phyloP scores from a whole-genome alignment of 2,113 vertebrate genomes.

The Podiceps cristatus region DNA sequence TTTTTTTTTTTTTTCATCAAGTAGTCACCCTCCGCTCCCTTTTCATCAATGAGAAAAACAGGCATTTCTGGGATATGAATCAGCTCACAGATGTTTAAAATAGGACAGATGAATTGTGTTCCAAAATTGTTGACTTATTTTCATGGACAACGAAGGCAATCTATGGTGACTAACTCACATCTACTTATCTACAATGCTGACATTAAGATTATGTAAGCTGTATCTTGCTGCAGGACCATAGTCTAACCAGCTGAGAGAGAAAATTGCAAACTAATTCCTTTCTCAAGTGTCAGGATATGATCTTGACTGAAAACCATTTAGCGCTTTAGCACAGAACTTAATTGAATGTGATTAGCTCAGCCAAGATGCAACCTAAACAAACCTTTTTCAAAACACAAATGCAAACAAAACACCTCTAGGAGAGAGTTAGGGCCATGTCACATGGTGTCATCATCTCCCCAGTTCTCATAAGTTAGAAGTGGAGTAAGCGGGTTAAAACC shows the following conservation, averaged over 20 bases:
- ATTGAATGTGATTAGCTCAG: fast-evolving
- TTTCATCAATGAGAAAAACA: background rate
- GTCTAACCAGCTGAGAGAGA: background rate
- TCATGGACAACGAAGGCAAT: fast-evolving
- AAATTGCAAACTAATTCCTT: background rate
- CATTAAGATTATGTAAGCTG: background rate
- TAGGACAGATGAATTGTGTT: background rate
- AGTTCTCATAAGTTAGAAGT: too few relatives aligned
- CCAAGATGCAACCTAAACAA: background rate
- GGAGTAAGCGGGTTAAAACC: too few relatives aligned
- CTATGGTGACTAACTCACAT: background rate
- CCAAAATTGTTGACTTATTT: background rate
- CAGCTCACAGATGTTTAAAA: background rate
- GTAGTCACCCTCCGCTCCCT: background rate
- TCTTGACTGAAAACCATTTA: background rate
- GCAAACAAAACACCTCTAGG: too few relatives aligned
- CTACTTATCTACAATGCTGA: background rate
- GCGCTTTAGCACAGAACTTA: background rate
- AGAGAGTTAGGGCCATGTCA: too few relatives aligned
- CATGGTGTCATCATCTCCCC: too few relatives aligned
- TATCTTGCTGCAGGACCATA: background rate
- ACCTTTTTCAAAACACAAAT: too few relatives aligned
- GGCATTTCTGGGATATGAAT: background rate
- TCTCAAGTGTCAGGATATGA: background rate
- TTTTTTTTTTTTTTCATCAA: background rate